phyloP scores from a whole-genome alignment of 2,113 vertebrate species.

The Amphiprion percula region DNA sequence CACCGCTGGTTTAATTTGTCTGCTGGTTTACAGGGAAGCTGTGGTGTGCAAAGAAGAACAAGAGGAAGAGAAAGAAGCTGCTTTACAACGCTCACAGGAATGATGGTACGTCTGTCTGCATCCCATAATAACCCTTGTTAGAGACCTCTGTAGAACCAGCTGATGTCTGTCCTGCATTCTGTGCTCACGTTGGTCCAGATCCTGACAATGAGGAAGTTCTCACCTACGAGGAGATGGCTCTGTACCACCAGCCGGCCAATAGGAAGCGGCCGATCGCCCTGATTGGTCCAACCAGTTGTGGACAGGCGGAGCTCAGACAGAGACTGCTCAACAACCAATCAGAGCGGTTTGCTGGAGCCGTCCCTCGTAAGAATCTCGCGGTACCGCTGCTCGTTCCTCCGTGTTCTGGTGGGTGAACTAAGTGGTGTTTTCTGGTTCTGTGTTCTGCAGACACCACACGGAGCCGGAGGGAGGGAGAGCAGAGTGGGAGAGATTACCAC shows the following conservation, averaged over 20 bases:
- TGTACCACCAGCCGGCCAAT: conserved; percentile 98
- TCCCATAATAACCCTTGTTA: not conserved
- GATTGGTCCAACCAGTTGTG: conserved; percentile 94
- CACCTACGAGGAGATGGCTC: conserved; percentile 98
- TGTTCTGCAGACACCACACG: conserved; percentile 91
- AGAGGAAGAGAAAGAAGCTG: conserved; percentile 98
- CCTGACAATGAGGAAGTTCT: conserved; percentile 96
- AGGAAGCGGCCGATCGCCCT: conserved; percentile 95
- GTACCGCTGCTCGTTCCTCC: too few species aligned
- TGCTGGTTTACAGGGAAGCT: conserved; percentile 89
- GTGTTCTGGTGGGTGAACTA: not conserved
- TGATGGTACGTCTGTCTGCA: conserved; percentile 84
- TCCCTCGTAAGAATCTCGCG: conserved; percentile 88
- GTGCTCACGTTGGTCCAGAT: conserved; percentile 79
- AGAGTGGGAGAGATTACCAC: conserved; percentile 93
- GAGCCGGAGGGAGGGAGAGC: conserved; percentile 91
- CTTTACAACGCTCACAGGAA: conserved; percentile 94
- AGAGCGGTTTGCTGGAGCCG: conserved; percentile 92
- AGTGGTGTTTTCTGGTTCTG: not conserved
- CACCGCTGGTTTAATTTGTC: not conserved
- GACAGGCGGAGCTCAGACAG: conserved; percentile 93
- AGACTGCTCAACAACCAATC: conserved; percentile 91
- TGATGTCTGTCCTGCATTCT: not conserved
- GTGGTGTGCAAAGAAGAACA: conserved; percentile 99
- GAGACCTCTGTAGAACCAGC: too few species aligned